Base-by-base conservation (phyloP, 2,797 vertebrate species). In the Manis javanica region DNA sequence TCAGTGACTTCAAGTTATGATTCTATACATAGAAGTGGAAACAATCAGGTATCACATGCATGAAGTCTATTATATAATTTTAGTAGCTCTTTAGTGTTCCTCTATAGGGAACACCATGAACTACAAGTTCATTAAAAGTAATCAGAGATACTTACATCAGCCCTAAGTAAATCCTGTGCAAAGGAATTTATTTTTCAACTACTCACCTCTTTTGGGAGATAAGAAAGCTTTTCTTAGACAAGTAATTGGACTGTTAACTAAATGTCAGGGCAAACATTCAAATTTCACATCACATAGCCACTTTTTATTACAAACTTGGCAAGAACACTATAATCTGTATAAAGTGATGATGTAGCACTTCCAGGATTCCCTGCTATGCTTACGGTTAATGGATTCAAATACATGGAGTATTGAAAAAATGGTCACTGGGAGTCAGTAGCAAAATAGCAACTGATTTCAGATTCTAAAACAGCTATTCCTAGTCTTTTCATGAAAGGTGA, bases 181-280 rank as follows among this genome's bases (percentile, higher is more conserved):
- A 79, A 94, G 79, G 14, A 63, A 94, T 94, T 92, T 96, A 81
- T 96, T 88, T 96, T 94, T 84, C 74, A 92, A 63, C 24, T 93
- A 91, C 85, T 94, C 63, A 87, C 66, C 61, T 97, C 61, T 93
- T 97, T n/a, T 91, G 68, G 8, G 94, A 97, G 94, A 96, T 96
- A 97, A 96, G 85, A 84, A 84, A 92, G 59, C 16, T 42, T 96
- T 97, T 93, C 69, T 84, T 94, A 96, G 66, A 92, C 71, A 95
- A 94, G 96, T 97, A 96, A 96, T 96, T 71, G 75, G 69, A 84
- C 74, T 75, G 53, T 96, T 93, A 97, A 91, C 61, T 86, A 91
- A 87, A 93, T 87, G 66, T 92, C 79, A 90, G 46, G 42, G n/a
- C 61, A 97, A 94, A 96, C 94, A 93, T 79, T 91, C 66, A 61